Evolutionary conservation across 2,888 invertebrate species (phyloP).

Genomic region (Drosophila paramelanica): DNA sequence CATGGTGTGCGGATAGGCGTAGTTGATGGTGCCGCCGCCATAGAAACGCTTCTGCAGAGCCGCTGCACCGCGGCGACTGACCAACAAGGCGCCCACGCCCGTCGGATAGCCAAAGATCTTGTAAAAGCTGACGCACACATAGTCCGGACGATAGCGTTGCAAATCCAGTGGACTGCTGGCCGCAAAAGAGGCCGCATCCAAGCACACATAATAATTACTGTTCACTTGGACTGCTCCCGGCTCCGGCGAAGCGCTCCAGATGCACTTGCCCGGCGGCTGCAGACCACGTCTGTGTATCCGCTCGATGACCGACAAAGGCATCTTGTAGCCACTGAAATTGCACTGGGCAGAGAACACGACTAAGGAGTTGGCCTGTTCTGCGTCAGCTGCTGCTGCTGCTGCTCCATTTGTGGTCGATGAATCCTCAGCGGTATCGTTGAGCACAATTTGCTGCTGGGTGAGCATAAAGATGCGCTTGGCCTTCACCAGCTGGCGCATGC

Average conservation of each 20-base stretch:
- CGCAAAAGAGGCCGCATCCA: conserved; percentile 95
- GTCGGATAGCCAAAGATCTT: conserved; percentile 98
- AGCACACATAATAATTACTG: conserved; percentile 88
- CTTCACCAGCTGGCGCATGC: conserved; percentile 93
- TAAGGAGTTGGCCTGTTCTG: conserved; percentile 86
- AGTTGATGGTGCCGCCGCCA: conserved; percentile 97
- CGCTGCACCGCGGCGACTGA: conserved; percentile 86
- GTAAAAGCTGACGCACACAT: conserved; percentile 96
- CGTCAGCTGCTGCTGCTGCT: neutral
- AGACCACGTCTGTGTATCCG: conserved; percentile 88
- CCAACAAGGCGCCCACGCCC: conserved; percentile 95
- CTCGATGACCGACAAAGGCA: conserved; percentile 91
- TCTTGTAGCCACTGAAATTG: conserved; percentile 97
- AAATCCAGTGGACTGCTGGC: conserved; percentile 92
- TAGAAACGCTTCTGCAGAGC: conserved; percentile 89
- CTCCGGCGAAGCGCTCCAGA: conserved; percentile 36
- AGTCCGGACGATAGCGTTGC: conserved; percentile 91
- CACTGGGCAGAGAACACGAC: conserved; percentile 96
- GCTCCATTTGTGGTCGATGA: no score
- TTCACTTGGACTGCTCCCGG: no score
- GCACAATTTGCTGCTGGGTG: conserved; percentile 87
- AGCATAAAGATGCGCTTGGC: conserved; percentile 87
- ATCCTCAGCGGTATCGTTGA: conserved; percentile 62
- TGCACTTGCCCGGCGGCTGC: conserved; percentile 75
- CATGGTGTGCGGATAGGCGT: conserved; percentile 90